Base-by-base conservation (phyloP, 2,113 vertebrate genomes). In the Cranoglanis bouderius region DNA sequence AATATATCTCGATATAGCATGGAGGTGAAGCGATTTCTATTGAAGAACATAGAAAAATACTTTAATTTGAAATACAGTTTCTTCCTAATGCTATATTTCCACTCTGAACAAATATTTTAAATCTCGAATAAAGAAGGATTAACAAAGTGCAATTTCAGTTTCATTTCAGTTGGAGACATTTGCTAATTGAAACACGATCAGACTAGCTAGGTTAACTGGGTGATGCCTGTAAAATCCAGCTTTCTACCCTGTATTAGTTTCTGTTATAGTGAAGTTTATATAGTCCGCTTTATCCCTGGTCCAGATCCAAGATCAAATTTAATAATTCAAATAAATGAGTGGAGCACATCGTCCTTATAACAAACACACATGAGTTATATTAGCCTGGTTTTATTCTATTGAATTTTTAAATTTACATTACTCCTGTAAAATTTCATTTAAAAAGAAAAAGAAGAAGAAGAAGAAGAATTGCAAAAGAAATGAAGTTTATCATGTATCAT, bases 141-240 rank as follows among this genome's bases (percentile, higher is more conserved):
- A 51, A n/a, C 3, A 51, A 78, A n/a, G 75, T 51, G 24, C 46
- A 14, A 51, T 46, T 51, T 80, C n/a, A n/a, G n/a, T n/a, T n/a
- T n/a, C n/a, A n/a, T n/a, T n/a, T n/a, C n/a, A n/a, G n/a, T n/a
- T n/a, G n/a, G n/a, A n/a, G n/a, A n/a, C n/a, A n/a, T 53, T 49
- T 80, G 13, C 29, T 49, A 32, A 53, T 6, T 78, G 24, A 38
- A 72, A 72, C 32, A 67, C 5, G n/a, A 43, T 26, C 74, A 13
- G 0, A 0, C 24, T 46, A 19, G 8, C 21, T 46, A 3, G 1
- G 40, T 14, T 26, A 12, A 46, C 16, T 12, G 2, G 0, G 7
- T 53, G 1, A 80, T 9, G 5, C 49, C 38, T 75, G 70, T 35
- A 8, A n/a, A 53, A 32, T 80, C 46, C 24, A 53, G 49, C 19